phyloP scores from a whole-genome alignment of 2,888 invertebrate genomes.

The Pasiphila rectangulata region DNA sequence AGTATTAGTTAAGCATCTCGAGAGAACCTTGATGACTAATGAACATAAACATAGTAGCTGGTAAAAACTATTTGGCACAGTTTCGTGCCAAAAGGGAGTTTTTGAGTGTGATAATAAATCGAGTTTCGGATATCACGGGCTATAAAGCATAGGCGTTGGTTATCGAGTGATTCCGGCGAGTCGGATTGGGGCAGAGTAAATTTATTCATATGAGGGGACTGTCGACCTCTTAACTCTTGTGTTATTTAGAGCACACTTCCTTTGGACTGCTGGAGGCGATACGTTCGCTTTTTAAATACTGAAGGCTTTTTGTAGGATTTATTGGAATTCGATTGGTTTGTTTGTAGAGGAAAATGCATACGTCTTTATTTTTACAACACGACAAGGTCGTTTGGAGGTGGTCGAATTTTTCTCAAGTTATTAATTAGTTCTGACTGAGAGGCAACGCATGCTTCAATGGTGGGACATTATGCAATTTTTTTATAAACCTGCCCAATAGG shows the following conservation, averaged over 20 bases:
- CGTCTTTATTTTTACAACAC: not conserved
- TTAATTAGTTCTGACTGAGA: not conserved
- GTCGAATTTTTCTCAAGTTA: not conserved
- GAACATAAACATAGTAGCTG: not conserved
- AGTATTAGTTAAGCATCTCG: too few species aligned
- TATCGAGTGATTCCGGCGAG: constrained; percentile 73
- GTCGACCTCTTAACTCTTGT: constrained; percentile 64
- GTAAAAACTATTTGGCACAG: constrained; percentile 46
- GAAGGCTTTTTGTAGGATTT: constrained; percentile 36
- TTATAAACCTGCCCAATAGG: too few species aligned
- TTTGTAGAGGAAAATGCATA: not conserved
- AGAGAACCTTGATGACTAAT: not conserved
- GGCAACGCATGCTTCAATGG: too few species aligned
- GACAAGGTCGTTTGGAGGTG: not conserved
- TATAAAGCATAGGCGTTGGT: constrained; percentile 79
- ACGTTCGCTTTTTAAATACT: constrained; percentile 45
- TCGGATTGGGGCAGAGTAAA: constrained; percentile 55
- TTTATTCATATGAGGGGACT: constrained; percentile 73
- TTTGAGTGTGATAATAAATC: constrained; percentile 70
- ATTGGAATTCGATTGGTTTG: constrained; percentile 22
- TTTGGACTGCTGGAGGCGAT: constrained; percentile 49
- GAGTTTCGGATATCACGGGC: constrained; percentile 77
- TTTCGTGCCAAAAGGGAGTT: constrained; percentile 28
- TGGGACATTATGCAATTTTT: too few species aligned
- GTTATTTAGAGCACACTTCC: constrained; percentile 78